These are phyloP conservation scores for Hippocampus barbouri DNA, from an alignment of 2,113 vertebrate genomes.

Conservation along the genomic window DNA sequence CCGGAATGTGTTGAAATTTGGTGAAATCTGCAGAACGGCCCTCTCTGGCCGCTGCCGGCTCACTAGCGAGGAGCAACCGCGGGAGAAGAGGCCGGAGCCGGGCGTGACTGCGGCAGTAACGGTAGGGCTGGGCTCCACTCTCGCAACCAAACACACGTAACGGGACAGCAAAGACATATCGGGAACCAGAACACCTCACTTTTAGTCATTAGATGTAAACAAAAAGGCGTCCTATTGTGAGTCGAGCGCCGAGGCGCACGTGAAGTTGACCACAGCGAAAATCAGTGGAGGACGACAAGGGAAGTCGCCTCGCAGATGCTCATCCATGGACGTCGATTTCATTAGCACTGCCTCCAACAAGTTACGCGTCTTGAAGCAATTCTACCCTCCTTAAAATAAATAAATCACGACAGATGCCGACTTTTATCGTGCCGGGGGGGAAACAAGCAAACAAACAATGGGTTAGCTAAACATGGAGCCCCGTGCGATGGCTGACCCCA, in stretches of 20 bases:
- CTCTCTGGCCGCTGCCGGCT: not conserved
- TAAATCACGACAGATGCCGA: not conserved
- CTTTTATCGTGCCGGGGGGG: too few species aligned
- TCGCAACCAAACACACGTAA: conserved; percentile 12
- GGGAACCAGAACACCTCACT: conserved; percentile 17
- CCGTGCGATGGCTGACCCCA: conserved; percentile 1
- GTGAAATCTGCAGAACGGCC: not conserved
- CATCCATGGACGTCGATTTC: conserved; percentile 19
- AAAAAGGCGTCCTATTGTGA: not conserved
- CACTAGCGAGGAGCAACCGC: conserved; percentile 48
- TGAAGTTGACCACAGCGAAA: conserved; percentile 29
- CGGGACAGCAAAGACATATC: conserved; percentile 20
- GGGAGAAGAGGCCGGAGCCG: conserved; percentile 42
- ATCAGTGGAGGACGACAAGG: conserved; percentile 4
- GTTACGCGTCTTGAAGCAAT: not conserved
- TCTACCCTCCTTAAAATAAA: not conserved
- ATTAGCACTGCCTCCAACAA: not conserved
- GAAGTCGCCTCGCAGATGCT: conserved; percentile 12
- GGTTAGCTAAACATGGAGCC: not conserved
- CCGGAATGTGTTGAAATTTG: not conserved
- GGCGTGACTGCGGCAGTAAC: conserved; percentile 39
- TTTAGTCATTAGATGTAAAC: not conserved
- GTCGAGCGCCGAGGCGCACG: conserved; percentile 10
- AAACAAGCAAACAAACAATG: not conserved
- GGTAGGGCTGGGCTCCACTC: conserved; percentile 50